Evolutionary conservation across 30 jellyfish, hydroid and myxozoan genomes (phyloP), one percentile per base, ranked within the genome.

Genomic region (Turritopsis rubra): DNA sequence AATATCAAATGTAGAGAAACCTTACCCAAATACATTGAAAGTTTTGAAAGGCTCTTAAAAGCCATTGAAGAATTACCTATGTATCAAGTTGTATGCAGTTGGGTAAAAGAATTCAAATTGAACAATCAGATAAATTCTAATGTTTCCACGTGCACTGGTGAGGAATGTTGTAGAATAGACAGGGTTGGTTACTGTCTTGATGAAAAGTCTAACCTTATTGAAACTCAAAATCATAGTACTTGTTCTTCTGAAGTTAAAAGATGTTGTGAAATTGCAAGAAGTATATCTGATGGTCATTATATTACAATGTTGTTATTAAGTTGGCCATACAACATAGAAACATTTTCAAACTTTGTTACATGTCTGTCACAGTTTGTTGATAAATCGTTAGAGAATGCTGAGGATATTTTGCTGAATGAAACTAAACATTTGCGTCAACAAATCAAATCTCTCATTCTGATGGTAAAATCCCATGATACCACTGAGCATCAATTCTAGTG

Each of bases 291-390:
- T 22, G 82, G 90, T 18, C 96, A 89, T 81, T 89, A 78, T 87
- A 52, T 85, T 72, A 89, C 96, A 20, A 81, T 89, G 31, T 80
- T 89, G 73, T 73, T 89, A 24, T 31, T 89, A 28, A 66, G 90
- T 0, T 89, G 96, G 96, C 96, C 96, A 65, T 89, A 89, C 72
- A 31, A 75, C 19, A 26, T 25, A 80, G 25, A 80, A 25, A 0
- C 65, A 1, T 23, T 26, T 26, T 25, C 65, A 16, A 53, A 26
- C 26, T 52, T 22, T 13, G 65, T 68, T n/a, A 22, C 54, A 41
- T 80, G 54, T 65, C 53, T 53, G 18, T 65, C 79, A 0, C 53
- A 29, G 16, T 66, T 21, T 53, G 87, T 65, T 0, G 87, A 80
- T 26, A 52, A 80, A 28, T 28, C 52, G 26, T 25, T 80, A 41